Base-by-base conservation (phyloP, 2,797 vertebrate genomes). In the Mormyrus hasselquistii region DNA sequence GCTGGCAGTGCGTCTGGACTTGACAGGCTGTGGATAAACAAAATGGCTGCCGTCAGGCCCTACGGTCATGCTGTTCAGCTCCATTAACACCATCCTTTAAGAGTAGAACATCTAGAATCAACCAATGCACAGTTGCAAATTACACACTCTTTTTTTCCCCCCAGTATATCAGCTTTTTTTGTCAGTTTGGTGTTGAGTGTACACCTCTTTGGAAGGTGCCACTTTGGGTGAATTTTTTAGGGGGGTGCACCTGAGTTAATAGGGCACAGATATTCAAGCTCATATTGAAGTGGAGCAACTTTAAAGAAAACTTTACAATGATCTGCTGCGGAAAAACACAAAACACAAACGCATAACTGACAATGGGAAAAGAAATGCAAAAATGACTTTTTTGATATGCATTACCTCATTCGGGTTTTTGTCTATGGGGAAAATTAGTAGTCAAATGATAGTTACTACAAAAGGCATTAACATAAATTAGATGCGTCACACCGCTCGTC, bases 341-440 rank as follows among this genome's bases (percentile, higher is more conserved):
- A 69, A 69, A 57, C 55, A 57, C 55, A 69, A 69, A 14, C 25
- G 62, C 62, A 69, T 34, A 69, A 69, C 62, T 69, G 62, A 69
- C 62, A 69, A 69, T 34, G 62, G 25, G 44, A 49, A 84, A n/a
- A 84, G 49, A 85, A 53, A 85, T 53, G 22, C 47, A 85, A 85
- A 44, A 79, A 38, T 79, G 73, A 79, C 83, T 34, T 41, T 55
- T 57, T 41, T 55, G 29, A 86, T 86, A 86, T 86, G 52, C 79
- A 84, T 55, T 86, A 55, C 52, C 52, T 86, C 52, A 55, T 65
- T 87, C 59, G 29, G 55, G 55, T 87, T 87, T 87, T 86, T 86
- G 25, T 55, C 57, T 65, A 25, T 86, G 29, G 52, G 85, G 85
- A 57, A 57, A 57, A 85, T 25, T 55, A 57, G 55, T 87, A 55